Evolutionary conservation across 2,797 vertebrate genomes (phyloP), one percentile per base, ranked within the genome.

Genomic region (Cygnus olor): DNA sequence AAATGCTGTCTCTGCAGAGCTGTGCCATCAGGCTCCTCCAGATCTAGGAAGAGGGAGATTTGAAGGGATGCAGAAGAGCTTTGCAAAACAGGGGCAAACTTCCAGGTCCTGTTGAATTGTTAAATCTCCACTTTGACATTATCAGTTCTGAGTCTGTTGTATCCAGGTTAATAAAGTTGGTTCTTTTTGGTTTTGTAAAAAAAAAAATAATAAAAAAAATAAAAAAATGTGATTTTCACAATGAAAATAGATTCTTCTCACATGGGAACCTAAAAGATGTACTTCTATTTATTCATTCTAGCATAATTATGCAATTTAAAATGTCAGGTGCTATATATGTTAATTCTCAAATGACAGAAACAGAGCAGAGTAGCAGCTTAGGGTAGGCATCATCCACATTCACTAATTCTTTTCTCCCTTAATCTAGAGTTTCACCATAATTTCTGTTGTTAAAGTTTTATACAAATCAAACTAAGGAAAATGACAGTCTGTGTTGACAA

Each of bases 301-400:
- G 47, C 38, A 63, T 77, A 90, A 89, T 90, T 66, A 95, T 22
- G 53, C n/a, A 30, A 73, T 90, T 93, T 82, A 36, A 68, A 76
- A 92, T 80, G 83, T 77, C 92, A 94, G 86, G 64, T 80, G 60
- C 44, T 74, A 68, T 70, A 77, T 64, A 94, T 53, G 88, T 80
- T 88, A 80, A 82, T 89, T 92, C 78, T 74, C 53, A 44, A 28
- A 42, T 87, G 78, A 77, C 27, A 80, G 80, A 65, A 80, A 68
- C n/a, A 76, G 6, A 21, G 77, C 7, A 40, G 15, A 80, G 38
- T 7, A 87, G 68, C 56, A 56, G 63, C 77, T 88, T 34, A 49
- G 63, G 82, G 82, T 54, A 85, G 24, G 36, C 38, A 27, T 1
- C 6, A 36, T 42, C 80, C 56, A 77, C 49, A 25, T 38, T n/a